Conservation (phyloP, 2,888 invertebrate genomes). For the Timema cristinae region DNA sequence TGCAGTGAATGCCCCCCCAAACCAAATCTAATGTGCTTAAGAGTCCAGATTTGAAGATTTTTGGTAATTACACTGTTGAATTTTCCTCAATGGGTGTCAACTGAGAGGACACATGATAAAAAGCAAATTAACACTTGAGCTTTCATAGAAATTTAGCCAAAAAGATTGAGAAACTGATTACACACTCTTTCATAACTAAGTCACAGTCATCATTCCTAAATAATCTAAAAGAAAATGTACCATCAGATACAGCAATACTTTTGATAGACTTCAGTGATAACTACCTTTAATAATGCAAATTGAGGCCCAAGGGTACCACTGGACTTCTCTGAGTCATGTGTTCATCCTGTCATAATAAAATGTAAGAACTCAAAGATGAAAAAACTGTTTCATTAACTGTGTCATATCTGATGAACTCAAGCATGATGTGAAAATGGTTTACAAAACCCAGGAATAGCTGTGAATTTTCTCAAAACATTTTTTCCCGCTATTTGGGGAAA, state of each 20-base stretch:
- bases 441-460: not conserved
- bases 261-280: not conserved
- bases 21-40: not conserved
- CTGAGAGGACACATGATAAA: not conserved
- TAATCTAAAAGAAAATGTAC: not conserved
- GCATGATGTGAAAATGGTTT: not conserved
- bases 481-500: not conserved
- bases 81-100: not conserved
- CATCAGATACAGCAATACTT: conserved; percentile 1
- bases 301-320: not conserved
- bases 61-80: not conserved
- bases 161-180: not conserved
- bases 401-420: not conserved
- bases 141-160: not conserved
- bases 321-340: not conserved
- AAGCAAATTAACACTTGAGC: not conserved
- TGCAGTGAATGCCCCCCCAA: conserved; percentile 4
- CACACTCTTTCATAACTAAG: not conserved
- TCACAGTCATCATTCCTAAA: conserved; percentile 9
- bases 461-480: not conserved
- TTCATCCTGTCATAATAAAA: not conserved
- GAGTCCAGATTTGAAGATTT: not conserved
- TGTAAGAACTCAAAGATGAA: not conserved
- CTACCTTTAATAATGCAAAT: not conserved
- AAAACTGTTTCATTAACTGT: conserved; percentile 2